Base-by-base conservation (phyloP, 2,113 vertebrate species). In the Gadus macrocephalus region DNA sequence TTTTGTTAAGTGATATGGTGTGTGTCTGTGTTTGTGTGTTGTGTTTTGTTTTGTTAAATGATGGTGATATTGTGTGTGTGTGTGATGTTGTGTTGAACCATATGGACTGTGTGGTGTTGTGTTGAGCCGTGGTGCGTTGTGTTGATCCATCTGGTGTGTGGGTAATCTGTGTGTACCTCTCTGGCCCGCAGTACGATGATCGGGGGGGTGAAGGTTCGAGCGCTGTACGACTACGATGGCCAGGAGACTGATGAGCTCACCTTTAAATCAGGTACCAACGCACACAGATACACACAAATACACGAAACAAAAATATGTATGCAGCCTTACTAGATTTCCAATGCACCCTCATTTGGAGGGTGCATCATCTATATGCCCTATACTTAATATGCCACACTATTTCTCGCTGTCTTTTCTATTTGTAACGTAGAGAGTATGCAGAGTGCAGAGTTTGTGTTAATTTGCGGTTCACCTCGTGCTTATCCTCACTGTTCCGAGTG, bases 181-280 rank as follows among this genome's bases (percentile, higher is more conserved):
- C 35, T 64, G 16, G 16, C 15, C 35, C 25, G 1, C 2, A 91
- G 91, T 53, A 77, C 73, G 60, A 89, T 89, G 86, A 90, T 91
- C 1, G 89, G 90, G 75, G 90, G 90, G 61, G 90, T 92, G 62
- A 83, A 55, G 67, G 91, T 93, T 5, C 78, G 88, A 81, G 89
- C 91, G 72, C 84, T 93, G 69, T 93, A 92, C 66, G 91, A 92
- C 61, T 93, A 92, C 1, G 71, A 76, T n/a, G 90, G 91, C 62
- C 91, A 92, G 83, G 91, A 92, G 66, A 90, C 87, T 0, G 91
- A 92, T 31, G 91, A 92, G 72, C 87, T 92, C n/a, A 90, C 91
- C 20, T 92, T 93, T 82, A 91, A 90, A 88, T 87, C 90, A 81
- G 90, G 91, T 91, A 71, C 78, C 66, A 5, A 66, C 38, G 19